A percentile compares a stretch with the other conserved stretches of the same genome.
phyloP scores from a whole-genome alignment of 2,888 invertebrate species.

The Caenorhabditis sp. region DNA sequence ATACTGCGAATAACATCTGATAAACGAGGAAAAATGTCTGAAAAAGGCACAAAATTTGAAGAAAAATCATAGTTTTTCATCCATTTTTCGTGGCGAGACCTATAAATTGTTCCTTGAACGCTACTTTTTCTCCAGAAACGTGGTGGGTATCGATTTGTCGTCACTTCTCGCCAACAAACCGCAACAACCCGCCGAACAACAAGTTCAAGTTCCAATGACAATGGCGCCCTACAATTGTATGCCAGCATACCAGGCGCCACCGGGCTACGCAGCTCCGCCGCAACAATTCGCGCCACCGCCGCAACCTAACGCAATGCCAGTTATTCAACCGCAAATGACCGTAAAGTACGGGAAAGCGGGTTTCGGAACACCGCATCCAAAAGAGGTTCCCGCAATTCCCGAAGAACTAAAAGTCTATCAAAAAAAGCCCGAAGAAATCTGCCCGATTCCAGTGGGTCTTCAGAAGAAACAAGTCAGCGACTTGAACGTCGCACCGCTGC shows the following conservation, averaged over 20 bases:
- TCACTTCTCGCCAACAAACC: slow-evolving; percentile 7
- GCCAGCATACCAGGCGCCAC: background rate
- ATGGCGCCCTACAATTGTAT: background rate
- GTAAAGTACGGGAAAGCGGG: slow-evolving; percentile 19
- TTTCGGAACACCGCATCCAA: slow-evolving; percentile 23
- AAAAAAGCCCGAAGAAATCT: slow-evolving; percentile 4
- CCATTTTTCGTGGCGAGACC: too few species aligned
- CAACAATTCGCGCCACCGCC: background rate
- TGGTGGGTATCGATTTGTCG: slow-evolving; percentile 16
- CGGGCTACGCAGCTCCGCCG: background rate
- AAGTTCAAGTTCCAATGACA: background rate
- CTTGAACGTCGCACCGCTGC: background rate
- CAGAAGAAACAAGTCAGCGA: background rate
- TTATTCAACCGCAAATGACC: background rate
- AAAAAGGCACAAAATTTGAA: too few species aligned
- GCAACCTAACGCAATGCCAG: background rate
- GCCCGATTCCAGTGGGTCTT: background rate
- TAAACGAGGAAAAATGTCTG: too few species aligned
- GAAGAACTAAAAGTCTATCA: slow-evolving; percentile 6
- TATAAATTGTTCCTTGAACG: too few species aligned
- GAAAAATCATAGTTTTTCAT: too few species aligned
- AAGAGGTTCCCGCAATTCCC: slow-evolving; percentile 20
- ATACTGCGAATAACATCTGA: too few species aligned
- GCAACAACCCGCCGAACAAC: too few species aligned
- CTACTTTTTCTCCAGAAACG: slow-evolving; percentile 15